Conservation (phyloP, 2,888 invertebrate species). For the Poecilus cupreus region DNA sequence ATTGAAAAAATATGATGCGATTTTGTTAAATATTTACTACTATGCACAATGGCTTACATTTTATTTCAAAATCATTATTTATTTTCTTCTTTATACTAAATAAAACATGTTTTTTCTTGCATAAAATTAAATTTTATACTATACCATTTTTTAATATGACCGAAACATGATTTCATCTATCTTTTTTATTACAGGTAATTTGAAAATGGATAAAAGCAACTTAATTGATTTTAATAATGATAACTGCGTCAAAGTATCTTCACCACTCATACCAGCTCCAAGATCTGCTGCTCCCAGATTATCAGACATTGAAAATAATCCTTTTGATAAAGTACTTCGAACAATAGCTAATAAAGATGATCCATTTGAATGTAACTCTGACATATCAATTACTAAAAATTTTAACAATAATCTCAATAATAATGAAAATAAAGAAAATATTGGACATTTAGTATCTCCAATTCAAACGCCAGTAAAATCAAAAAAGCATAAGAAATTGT, state of each 20-base stretch:
- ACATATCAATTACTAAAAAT: neutral
- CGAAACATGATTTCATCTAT: neutral
- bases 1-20: too few species aligned
- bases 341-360: constrained; percentile 42
- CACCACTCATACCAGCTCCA: constrained; percentile 39
- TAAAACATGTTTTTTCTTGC: neutral
- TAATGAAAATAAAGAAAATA: constrained; percentile 35
- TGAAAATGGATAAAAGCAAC: constrained; percentile 37
- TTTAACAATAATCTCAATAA: neutral
- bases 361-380: constrained; percentile 37
- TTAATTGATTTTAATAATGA: constrained; percentile 48
- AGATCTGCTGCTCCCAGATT: neutral
- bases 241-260: constrained; percentile 10
- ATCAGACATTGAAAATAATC: constrained; percentile 37
- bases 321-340: constrained; percentile 51
- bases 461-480: constrained; percentile 33
- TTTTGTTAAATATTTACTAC: too few species aligned
- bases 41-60: too few species aligned
- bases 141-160: neutral
- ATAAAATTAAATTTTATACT: neutral
- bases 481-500: constrained; percentile 20
- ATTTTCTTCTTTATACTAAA: neutral
- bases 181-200: neutral
- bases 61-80: too few species aligned
- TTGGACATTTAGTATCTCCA: constrained; percentile 34